These are phyloP conservation scores for Drosophila bipectinata DNA, from an alignment of 1,140 invertebrate species.

Conservation along the genomic window DNA sequence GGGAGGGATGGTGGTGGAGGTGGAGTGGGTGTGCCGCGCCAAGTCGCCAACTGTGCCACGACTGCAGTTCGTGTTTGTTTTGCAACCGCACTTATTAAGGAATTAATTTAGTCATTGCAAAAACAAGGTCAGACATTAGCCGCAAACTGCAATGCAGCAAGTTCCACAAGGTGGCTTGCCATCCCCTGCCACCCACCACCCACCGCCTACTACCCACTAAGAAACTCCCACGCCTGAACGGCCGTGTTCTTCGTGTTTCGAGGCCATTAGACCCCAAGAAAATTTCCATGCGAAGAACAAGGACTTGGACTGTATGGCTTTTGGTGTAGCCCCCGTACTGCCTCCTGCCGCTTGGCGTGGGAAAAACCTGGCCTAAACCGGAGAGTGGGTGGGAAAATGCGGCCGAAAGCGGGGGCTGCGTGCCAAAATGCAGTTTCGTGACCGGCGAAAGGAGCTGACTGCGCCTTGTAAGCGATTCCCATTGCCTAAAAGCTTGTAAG, in stretches of 20 bases:
- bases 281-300: slow-evolving; percentile 63
- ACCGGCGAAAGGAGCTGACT: slow-evolving; percentile 45
- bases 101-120: slow-evolving; percentile 82
- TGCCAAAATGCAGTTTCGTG: slow-evolving; percentile 76
- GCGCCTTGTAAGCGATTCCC: slow-evolving; percentile 73
- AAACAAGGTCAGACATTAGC: slow-evolving; percentile 83
- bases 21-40: slow-evolving; percentile 19
- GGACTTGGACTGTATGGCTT: slow-evolving; percentile 14
- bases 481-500: slow-evolving; percentile 83
- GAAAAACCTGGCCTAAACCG: slow-evolving; percentile 50
- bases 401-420: slow-evolving; percentile 62
- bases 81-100: slow-evolving; percentile 73
- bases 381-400: slow-evolving; percentile 10
- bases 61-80: slow-evolving; percentile 74
- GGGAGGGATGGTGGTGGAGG: neutral
- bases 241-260: slow-evolving; percentile 59
- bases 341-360: slow-evolving; percentile 46
- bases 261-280: slow-evolving; percentile 71
- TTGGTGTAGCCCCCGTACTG: slow-evolving; percentile 32
- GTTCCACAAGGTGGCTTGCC: slow-evolving; percentile 19
- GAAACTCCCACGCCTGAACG: slow-evolving; percentile 47
- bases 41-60: slow-evolving; percentile 62
- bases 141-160: slow-evolving; percentile 81
- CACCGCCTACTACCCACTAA: slow-evolving; percentile 5
- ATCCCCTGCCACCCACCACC: neutral